These are phyloP conservation scores for Brachionus paranguensis DNA, from an alignment of 1,140 invertebrate species.

Conservation along the genomic window DNA sequence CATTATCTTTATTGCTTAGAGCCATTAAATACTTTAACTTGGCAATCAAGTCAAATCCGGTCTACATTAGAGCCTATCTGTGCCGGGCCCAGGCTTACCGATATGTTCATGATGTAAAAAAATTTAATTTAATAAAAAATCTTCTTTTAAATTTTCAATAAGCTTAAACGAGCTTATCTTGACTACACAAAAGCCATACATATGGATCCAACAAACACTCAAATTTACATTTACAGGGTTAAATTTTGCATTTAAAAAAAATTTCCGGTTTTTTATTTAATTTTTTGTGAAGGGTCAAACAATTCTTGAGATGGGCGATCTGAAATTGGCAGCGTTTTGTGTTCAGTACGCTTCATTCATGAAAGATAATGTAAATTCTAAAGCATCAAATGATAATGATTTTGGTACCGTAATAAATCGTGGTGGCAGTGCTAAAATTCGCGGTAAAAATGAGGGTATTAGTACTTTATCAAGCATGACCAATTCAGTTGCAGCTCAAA, in stretches of 20 bases:
- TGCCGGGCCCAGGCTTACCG: conserved; percentile 52
- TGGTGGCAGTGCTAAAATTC: conserved; percentile 40
- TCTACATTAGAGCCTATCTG: conserved; percentile 53
- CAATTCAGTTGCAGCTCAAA: conserved; percentile 39
- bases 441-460: conserved; percentile 40
- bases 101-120: conserved; percentile 45
- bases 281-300: conserved; percentile 48
- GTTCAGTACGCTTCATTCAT: conserved; percentile 45
- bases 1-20: conserved; percentile 43
- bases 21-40: conserved; percentile 53
- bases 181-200: conserved; percentile 49
- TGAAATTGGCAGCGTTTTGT: conserved; percentile 54
- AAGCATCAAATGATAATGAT: not conserved
- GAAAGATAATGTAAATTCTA: not conserved
- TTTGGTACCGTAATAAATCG: not conserved
- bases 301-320: conserved; percentile 50
- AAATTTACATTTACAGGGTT: conserved; percentile 32
- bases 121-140: not conserved
- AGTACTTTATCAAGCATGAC: not conserved
- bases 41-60: conserved; percentile 53
- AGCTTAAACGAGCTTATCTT: conserved; percentile 50
- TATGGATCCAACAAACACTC: conserved; percentile 29
- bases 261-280: not conserved
- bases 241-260: not conserved
- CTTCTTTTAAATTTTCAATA: conserved; percentile 16